A percentile compares a stretch with the other conserved stretches of the same genome.
Evolutionary conservation across 2,888 invertebrate genomes (phyloP).

Genomic region (Crocallis elinguaria): DNA sequence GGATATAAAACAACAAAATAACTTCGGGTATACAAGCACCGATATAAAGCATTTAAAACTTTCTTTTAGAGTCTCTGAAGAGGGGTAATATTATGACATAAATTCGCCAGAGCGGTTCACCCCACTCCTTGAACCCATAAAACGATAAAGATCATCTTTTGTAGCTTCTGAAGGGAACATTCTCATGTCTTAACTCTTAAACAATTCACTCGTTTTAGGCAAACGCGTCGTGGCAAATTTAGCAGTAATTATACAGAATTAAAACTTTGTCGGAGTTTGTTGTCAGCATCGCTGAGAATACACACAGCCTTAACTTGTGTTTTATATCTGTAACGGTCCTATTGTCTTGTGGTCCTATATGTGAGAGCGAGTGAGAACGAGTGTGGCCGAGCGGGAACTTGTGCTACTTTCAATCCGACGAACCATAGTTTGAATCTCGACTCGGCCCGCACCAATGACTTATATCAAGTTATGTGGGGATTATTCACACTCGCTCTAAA

Average conservation of each 20-base stretch:
- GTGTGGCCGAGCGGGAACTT: too few relatives aligned
- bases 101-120: constrained; percentile 62
- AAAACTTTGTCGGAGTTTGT: constrained; percentile 47
- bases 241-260: constrained; percentile 51
- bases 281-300: constrained; percentile 33
- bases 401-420: too few relatives aligned
- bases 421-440: too few relatives aligned
- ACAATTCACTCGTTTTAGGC: constrained; percentile 50
- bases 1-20: constrained; percentile 47
- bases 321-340: neutral
- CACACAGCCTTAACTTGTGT: constrained; percentile 12
- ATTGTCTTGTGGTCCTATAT: too few relatives aligned
- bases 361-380: too few relatives aligned
- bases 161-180: constrained; percentile 56
- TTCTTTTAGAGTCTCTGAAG: constrained; percentile 67
- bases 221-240: constrained; percentile 47
- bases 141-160: constrained; percentile 76
- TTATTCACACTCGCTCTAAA: too few relatives aligned
- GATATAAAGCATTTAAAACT: constrained; percentile 72
- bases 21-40: constrained; percentile 53
- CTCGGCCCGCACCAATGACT: too few relatives aligned
- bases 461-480: too few relatives aligned
- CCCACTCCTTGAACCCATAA: constrained; percentile 65
- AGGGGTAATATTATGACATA: constrained; percentile 66
- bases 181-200: constrained; percentile 45